These are phyloP conservation scores for Palaemon carinicauda DNA, from an alignment of 1,140 invertebrate species.

Conservation along the genomic window DNA sequence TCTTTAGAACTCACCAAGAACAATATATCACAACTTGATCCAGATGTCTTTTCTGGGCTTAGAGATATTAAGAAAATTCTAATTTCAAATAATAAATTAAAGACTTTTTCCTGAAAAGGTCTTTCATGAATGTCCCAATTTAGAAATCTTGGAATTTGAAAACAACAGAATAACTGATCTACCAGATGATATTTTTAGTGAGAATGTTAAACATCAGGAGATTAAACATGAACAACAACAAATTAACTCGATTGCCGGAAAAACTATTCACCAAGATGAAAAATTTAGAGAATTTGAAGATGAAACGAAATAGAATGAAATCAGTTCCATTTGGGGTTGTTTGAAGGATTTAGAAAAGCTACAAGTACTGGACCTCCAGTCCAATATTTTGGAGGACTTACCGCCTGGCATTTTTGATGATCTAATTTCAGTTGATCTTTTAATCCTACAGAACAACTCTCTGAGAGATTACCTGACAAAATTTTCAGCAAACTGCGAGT, in stretches of 20 bases:
- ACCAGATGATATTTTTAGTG: constrained; percentile 32
- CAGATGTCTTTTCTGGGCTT: constrained; percentile 11
- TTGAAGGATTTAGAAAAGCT: constrained; percentile 71
- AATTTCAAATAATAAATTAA: constrained; percentile 67
- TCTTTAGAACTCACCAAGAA: constrained; percentile 63
- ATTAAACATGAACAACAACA: constrained; percentile 15
- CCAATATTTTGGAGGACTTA: constrained; percentile 67
- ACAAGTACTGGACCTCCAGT: constrained; percentile 68
- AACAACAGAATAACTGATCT: constrained; percentile 28
- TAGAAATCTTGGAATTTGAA: constrained; percentile 63
- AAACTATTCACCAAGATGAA: constrained; percentile 40
- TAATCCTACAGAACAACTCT: constrained; percentile 71
- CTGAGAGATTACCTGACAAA: constrained; percentile 62
- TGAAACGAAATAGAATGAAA: constrained; percentile 70
- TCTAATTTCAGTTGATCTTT: constrained; percentile 64
- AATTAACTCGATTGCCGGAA: constrained; percentile 67
- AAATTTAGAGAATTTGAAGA: constrained; percentile 39
- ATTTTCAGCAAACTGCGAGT: constrained; percentile 55
- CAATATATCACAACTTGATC: neutral
- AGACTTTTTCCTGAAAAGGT: constrained; percentile 69
- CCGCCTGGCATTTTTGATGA: constrained; percentile 42
- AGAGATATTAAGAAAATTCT: neutral
- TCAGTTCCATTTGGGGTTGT: constrained; percentile 68
- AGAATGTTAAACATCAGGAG: constrained; percentile 10
- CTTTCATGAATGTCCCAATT: constrained; percentile 68